A percentile compares a stretch with the other conserved stretches of the same genome.
Evolutionary conservation across 2,113 vertebrate species (phyloP).

Genomic region (Daubentonia madagascariensis): DNA sequence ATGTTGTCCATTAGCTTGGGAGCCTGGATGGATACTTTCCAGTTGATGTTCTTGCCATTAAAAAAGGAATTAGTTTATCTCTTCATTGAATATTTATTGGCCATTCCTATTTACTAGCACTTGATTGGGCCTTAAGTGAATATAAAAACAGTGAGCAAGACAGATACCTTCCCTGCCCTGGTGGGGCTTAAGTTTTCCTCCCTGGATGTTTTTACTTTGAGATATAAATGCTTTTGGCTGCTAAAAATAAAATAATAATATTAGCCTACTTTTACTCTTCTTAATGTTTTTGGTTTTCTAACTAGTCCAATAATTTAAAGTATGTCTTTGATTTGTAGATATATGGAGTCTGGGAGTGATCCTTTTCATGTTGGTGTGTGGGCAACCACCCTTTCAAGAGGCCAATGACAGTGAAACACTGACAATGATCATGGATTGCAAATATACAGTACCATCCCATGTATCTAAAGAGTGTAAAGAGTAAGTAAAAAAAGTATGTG

Average conservation of each 20-base stretch:
- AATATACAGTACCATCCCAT: conserved; percentile 94
- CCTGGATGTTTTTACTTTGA: not conserved
- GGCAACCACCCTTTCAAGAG: conserved; percentile 98
- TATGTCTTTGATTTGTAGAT: conserved; percentile 83
- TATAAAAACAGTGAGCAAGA: not conserved
- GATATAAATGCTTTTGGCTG: not conserved
- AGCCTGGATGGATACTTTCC: not conserved
- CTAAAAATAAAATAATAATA: not conserved
- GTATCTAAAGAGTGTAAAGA: conserved; percentile 96
- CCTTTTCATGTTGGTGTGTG: conserved; percentile 98
- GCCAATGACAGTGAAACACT: conserved; percentile 99
- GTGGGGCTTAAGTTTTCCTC: not conserved
- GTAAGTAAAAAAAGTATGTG: conserved; percentile 84
- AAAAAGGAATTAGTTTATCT: not conserved
- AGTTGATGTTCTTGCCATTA: not conserved
- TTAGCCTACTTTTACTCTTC: not conserved
- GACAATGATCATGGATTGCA: conserved; percentile 99
- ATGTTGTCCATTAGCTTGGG: not conserved
- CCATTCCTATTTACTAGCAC: not conserved
- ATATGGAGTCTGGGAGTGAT: conserved; percentile 99
- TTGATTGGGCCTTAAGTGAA: not conserved
- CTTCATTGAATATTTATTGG: not conserved
- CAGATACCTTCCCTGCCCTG: not conserved
- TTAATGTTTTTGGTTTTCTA: not conserved
- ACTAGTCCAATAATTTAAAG: not conserved